Conservation (phyloP, 2,113 vertebrate genomes). For the Pollimyrus isidori region DNA sequence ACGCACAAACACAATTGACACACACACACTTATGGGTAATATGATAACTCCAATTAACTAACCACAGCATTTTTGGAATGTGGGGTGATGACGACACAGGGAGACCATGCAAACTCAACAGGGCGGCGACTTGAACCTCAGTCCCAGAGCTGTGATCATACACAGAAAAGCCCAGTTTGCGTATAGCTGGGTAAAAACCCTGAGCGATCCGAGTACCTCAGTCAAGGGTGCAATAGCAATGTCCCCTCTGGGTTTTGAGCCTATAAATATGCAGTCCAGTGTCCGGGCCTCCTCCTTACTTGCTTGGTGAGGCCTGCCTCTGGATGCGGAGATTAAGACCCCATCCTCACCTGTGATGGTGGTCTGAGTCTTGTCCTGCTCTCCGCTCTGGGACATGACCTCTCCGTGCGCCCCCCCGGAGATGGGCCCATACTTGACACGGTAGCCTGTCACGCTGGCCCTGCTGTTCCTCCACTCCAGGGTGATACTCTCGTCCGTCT, state of each 20-base stretch:
- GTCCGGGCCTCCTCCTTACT: neutral
- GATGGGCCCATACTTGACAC: constrained; percentile 89
- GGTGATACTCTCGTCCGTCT: constrained; percentile 85
- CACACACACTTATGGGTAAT: neutral
- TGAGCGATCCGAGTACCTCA: neutral
- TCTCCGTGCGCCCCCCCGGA: constrained; percentile 87
- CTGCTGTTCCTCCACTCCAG: constrained; percentile 87
- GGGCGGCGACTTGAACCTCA: neutral
- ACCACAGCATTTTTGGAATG: neutral
- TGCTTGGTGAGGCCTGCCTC: neutral
- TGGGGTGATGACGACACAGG: neutral
- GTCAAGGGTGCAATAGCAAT: neutral
- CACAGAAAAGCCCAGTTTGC: neutral
- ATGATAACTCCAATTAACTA: neutral
- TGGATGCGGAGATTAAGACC: neutral
- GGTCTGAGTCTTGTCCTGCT: constrained; percentile 69
- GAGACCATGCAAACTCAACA: neutral
- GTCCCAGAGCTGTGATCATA: neutral
- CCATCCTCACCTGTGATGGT: constrained; percentile 72
- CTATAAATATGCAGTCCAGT: neutral
- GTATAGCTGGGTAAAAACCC: neutral
- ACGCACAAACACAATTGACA: neutral
- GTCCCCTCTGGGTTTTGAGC: neutral
- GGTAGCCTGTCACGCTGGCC: constrained; percentile 70
- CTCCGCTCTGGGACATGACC: constrained; percentile 68